These are phyloP conservation scores for Vanacampus margaritifer DNA, from an alignment of 2,113 vertebrate species.

Conservation along the genomic window DNA sequence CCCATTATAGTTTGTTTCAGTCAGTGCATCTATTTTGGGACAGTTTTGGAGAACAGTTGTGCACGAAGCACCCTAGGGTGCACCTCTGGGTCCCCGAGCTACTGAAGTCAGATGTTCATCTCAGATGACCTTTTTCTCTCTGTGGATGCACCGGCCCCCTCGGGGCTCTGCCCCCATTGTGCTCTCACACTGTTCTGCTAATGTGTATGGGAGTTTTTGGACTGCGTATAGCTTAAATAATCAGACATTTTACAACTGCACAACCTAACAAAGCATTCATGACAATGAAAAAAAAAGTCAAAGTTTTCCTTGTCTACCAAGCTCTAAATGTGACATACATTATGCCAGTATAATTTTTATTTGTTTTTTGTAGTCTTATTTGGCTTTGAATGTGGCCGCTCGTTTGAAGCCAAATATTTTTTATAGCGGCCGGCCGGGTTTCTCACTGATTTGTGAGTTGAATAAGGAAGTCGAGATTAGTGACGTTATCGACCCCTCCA, in stretches of 20 bases:
- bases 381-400: background rate
- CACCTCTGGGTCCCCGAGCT: conserved; percentile 31
- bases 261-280: background rate
- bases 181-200: conserved; percentile 1
- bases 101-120: conserved; percentile 46
- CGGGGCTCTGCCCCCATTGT: conserved; percentile 11
- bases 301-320: background rate
- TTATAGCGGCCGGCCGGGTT: background rate
- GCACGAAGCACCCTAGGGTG: conserved; percentile 35
- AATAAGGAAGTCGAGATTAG: background rate
- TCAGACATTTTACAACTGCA: background rate
- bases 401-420: background rate
- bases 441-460: background rate
- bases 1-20: background rate
- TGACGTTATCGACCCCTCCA: background rate
- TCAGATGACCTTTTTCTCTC: conserved; percentile 37
- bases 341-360: background rate
- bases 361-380: background rate
- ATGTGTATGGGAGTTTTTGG: background rate
- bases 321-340: background rate
- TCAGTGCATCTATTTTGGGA: conserved; percentile 17
- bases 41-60: conserved; percentile 28
- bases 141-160: conserved; percentile 41
- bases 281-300: background rate
- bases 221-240: background rate